phyloP scores from a whole-genome alignment of 2,888 invertebrate genomes.

The Cephus pygmeus region DNA sequence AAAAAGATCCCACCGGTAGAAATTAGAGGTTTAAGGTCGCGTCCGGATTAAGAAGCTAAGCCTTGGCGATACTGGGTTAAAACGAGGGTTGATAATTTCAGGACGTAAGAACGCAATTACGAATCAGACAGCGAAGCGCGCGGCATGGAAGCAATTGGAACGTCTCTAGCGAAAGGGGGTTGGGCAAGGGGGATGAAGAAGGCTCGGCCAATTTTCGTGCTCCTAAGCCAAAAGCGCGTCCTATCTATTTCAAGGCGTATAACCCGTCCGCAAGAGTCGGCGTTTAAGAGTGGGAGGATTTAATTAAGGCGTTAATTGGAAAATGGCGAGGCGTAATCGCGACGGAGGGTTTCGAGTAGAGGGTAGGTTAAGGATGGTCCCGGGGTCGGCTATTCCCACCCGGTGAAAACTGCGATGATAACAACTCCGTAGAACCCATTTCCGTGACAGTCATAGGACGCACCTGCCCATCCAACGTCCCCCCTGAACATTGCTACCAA shows the following conservation, averaged over 20 bases:
- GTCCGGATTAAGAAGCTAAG: background rate
- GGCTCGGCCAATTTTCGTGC: background rate
- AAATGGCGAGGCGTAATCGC: conserved; percentile 63
- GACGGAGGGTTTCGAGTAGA: conserved; percentile 4
- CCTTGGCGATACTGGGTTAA: background rate
- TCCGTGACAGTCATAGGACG: background rate
- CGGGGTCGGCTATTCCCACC: conserved; percentile 45
- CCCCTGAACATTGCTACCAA: background rate
- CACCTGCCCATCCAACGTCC: background rate
- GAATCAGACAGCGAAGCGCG: conserved; percentile 41
- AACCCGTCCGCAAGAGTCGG: conserved; percentile 12
- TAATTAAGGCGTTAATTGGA: conserved; percentile 65
- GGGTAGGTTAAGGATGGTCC: background rate
- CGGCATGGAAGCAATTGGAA: background rate
- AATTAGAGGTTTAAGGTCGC: background rate
- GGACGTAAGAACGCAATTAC: conserved; percentile 50
- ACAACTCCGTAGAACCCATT: conserved; percentile 36
- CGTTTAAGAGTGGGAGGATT: conserved; percentile 47
- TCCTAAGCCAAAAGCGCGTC: background rate
- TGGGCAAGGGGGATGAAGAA: background rate
- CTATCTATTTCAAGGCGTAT: background rate
- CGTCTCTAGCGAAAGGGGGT: background rate
- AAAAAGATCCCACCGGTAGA: background rate
- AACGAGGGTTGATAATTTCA: conserved; percentile 1
- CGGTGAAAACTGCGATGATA: conserved; percentile 56